These are phyloP conservation scores for Hycleus cichorii DNA, from an alignment of 1,140 invertebrate genomes.

Conservation along the genomic window DNA sequence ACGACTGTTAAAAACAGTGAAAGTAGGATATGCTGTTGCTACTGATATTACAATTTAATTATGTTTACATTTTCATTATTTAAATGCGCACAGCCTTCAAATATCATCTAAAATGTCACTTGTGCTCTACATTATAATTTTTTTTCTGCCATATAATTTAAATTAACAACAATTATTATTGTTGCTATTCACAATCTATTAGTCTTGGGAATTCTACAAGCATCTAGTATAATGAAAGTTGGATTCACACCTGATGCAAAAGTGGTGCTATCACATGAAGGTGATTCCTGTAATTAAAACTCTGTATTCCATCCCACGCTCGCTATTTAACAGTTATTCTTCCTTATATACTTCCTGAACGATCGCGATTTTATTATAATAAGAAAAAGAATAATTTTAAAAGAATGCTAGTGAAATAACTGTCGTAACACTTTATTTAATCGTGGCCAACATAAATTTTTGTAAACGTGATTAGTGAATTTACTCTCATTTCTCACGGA, in stretches of 20 bases:
- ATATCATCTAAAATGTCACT: too few species aligned
- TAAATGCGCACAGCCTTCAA: too few species aligned
- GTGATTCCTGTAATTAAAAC: constrained; percentile 1
- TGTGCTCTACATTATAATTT: too few species aligned
- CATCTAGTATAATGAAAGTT: too few species aligned
- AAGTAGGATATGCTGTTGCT: constrained; percentile 8
- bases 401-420: not conserved
- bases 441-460: not conserved
- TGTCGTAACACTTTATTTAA: constrained; percentile 12
- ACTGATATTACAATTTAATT: not conserved
- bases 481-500: constrained; percentile 2
- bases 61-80: constrained; percentile 3
- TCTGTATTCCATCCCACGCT: constrained; percentile 8
- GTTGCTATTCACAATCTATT: too few species aligned
- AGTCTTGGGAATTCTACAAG: too few species aligned
- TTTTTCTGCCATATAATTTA: too few species aligned
- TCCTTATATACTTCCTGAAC: constrained; percentile 12
- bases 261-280: too few species aligned
- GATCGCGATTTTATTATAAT: too few species aligned
- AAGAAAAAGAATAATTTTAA: too few species aligned
- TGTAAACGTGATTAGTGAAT: not conserved
- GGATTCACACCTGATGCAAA: too few species aligned
- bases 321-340: constrained; percentile 1
- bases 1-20: constrained; percentile 7
- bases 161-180: too few species aligned